Percentiles rank a stretch among this genome's conserved stretches.
These are phyloP conservation scores for Lumbricus terrestris DNA, from an alignment of 2,888 invertebrate species.

Conservation along the genomic window DNA sequence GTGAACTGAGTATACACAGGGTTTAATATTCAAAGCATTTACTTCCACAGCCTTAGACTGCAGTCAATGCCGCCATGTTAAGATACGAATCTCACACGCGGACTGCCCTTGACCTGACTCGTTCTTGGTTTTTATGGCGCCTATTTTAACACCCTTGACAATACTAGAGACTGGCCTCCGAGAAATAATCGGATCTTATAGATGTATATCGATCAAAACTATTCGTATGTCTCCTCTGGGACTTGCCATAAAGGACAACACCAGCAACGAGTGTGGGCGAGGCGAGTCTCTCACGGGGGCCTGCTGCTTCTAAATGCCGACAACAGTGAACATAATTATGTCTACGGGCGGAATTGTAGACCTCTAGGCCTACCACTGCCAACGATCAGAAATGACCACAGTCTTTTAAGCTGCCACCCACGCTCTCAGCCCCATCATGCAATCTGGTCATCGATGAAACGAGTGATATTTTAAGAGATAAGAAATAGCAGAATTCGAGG, in stretches of 20 bases:
- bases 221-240: neutral
- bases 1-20: too few relatives aligned
- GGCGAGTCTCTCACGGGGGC: neutral
- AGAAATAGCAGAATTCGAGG: neutral
- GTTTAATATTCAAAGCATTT: too few relatives aligned
- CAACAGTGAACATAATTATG: neutral
- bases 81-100: neutral
- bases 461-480: neutral
- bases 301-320: neutral
- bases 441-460: neutral
- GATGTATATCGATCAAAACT: neutral
- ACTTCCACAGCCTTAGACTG: neutral
- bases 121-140: neutral
- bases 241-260: neutral
- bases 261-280: neutral
- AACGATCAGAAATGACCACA: neutral
- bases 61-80: neutral
- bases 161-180: neutral
- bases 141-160: neutral
- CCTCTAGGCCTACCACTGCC: too few relatives aligned
- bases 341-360: neutral
- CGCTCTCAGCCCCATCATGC: neutral
- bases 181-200: neutral
- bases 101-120: neutral
- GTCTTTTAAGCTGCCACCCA: neutral